Base-by-base conservation (phyloP, 2,888 invertebrate species). In the Bhutanitis thaidina region DNA sequence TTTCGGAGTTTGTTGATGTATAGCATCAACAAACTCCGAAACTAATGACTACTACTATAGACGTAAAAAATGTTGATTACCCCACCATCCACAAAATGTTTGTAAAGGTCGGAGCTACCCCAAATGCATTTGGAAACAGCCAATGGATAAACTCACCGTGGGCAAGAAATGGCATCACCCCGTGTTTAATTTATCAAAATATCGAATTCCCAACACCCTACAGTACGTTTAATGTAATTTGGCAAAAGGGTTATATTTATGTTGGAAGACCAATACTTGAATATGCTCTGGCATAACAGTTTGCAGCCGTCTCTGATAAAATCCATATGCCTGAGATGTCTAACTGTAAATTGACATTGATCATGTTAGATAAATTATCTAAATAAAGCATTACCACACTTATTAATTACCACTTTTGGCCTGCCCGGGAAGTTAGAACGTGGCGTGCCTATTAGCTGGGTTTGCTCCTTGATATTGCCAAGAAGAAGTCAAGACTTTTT, bases 121-220 rank as follows among this genome's bases (percentile, higher is more conserved):
- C 61, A 52, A 53, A 48, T 43, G 43, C 52, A 54, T 66, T 65
- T 68, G n/a, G n/a, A n/a, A n/a, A n/a, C n/a, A n/a, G n/a, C n/a
- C 66, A 68, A 69, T 69, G 69, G 66, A 64, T 49, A 59, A 64
- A 61, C 69, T 61, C 76, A 77, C 74, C 67, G 58, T 65, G 66
- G 77, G 80, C 74, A 74, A 75, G 79, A 78, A 81, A 80, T 80
- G 74, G 55, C 54, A 56, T 25, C 16, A 63, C 80, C 77, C 83
- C 68, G 62, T 62, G 63, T 59, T 69, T 71, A 74, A 80, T 81
- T 77, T 74, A 84, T 81, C 80, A 81, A 74, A 80, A 80, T 84
- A 84, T 80, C 74, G 75, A 61, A 75, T 80, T 77, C 77, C 75
- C 65, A 66, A 64, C 69, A 62, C 64, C 64, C 59, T 14, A 29